Percentiles rank a stretch among this genome's conserved stretches.
Evolutionary conservation across 2,888 invertebrate species (phyloP).

Genomic region (Tenthredo livida): DNA sequence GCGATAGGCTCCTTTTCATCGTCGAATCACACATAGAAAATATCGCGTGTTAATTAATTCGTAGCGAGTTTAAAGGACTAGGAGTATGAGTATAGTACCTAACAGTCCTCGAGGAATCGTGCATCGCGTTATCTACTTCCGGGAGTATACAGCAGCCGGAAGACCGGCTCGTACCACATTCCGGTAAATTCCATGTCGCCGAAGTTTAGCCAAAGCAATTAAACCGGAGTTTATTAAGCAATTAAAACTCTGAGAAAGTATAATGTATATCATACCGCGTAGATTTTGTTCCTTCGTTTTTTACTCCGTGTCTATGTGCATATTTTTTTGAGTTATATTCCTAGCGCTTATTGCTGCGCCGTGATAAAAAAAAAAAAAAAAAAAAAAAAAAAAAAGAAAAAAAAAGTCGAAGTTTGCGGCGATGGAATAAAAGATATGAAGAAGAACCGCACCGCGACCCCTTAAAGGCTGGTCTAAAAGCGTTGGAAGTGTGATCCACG

Average conservation of each 20-base stretch:
- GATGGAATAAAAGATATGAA: background rate
- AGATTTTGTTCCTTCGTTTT: background rate
- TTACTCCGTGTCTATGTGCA: background rate
- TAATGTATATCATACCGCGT: background rate
- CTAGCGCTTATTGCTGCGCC: background rate
- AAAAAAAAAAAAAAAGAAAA: background rate
- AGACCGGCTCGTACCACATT: background rate
- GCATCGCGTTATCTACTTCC: conserved; percentile 34
- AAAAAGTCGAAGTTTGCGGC: background rate
- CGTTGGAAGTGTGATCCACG: conserved; percentile 35
- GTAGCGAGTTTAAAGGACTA: conserved; percentile 19
- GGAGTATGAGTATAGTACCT: too few species aligned
- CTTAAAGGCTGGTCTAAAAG: conserved; percentile 12
- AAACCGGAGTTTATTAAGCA: conserved; percentile 25
- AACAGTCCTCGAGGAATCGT: background rate
- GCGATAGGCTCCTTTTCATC: background rate
- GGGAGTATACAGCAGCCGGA: conserved; percentile 8
- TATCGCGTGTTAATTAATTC: conserved; percentile 31
- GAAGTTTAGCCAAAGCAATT: conserved; percentile 13
- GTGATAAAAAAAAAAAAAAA: background rate
- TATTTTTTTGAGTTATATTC: background rate
- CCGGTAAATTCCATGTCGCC: background rate
- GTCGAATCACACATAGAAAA: background rate
- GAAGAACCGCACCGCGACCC: background rate
- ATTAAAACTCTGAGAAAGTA: conserved; percentile 18